Conservation (phyloP, 2,888 invertebrate genomes). For the Oithona nana region DNA sequence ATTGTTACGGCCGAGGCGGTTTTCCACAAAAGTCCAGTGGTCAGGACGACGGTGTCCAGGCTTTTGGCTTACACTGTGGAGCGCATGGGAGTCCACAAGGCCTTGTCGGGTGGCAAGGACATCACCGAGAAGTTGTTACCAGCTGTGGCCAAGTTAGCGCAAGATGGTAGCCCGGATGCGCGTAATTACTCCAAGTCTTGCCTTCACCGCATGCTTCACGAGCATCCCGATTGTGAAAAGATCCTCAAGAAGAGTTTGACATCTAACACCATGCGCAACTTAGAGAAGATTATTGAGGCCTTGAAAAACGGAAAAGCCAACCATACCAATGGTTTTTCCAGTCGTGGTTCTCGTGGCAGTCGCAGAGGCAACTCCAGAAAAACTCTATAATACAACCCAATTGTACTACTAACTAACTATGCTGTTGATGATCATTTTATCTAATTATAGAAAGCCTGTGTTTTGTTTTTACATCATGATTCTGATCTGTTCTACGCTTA, state of each 20-base stretch:
- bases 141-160: constrained; percentile 58
- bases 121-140: constrained; percentile 47
- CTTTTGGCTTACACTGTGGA: constrained; percentile 51
- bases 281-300: constrained; percentile 51
- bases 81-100: constrained; percentile 48
- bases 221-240: constrained; percentile 51
- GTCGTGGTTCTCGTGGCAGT: not conserved
- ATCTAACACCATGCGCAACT: constrained; percentile 53
- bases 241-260: constrained; percentile 60
- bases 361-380: not conserved
- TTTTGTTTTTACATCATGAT: too few relatives aligned
- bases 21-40: constrained; percentile 62
- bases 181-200: constrained; percentile 59
- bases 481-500: too few relatives aligned
- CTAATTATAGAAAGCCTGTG: too few relatives aligned
- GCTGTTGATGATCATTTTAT: too few relatives aligned
- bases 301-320: constrained; percentile 21
- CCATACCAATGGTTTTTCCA: not conserved
- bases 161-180: constrained; percentile 68
- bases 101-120: constrained; percentile 31
- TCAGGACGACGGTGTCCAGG: constrained; percentile 62
- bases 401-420: too few relatives aligned
- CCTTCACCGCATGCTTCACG: constrained; percentile 45
- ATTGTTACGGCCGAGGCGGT: constrained; percentile 10
- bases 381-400: not conserved